Evolutionary conservation across 2,113 vertebrate species (phyloP).

Genomic region (Vulpes ferrilata): DNA sequence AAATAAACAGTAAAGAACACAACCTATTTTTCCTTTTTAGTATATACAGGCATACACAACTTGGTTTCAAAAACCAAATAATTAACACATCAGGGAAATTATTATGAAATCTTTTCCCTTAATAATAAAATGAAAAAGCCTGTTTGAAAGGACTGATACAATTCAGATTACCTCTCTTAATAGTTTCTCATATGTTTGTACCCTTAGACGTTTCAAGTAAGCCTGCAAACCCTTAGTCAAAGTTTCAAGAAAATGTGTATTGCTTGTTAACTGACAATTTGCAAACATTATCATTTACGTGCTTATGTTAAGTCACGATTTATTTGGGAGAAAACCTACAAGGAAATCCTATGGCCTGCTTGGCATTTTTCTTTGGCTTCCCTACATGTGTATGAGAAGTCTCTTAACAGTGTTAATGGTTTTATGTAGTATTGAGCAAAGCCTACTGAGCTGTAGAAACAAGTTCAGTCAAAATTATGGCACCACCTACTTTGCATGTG

Average conservation of each 20-base stretch:
- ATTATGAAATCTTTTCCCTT: not conserved
- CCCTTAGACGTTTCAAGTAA: not conserved
- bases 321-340: not conserved
- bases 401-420: not conserved
- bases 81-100: not conserved
- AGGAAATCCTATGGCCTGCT: not conserved
- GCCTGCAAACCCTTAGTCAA: not conserved
- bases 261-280: not conserved
- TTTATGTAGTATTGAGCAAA: not conserved
- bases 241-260: not conserved
- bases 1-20: not conserved
- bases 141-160: not conserved
- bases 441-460: not conserved
- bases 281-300: not conserved
- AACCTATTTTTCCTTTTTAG: not conserved
- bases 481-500: not conserved
- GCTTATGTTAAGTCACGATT: not conserved
- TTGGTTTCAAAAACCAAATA: conserved; percentile 20
- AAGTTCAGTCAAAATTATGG: not conserved
- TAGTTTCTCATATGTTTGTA: not conserved
- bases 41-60: not conserved
- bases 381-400: accelerated
- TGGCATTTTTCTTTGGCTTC: not conserved
- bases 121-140: not conserved
- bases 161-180: not conserved